Evolutionary conservation across 2,113 vertebrate genomes (phyloP).

Genomic region (Centropus unirufus): DNA sequence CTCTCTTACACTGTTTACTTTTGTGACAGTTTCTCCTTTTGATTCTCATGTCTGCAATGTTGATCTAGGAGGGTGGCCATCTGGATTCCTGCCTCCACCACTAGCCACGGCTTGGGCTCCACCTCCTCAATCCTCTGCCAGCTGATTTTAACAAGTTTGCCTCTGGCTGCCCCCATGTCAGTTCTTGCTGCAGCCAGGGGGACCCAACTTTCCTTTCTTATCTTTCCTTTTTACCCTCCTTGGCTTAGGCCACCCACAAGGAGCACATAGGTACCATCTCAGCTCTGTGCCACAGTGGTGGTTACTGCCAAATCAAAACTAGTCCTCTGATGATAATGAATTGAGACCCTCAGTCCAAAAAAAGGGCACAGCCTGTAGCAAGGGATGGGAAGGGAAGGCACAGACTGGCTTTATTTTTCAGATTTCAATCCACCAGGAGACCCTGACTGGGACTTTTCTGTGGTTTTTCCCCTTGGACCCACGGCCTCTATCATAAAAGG

Average conservation of each 20-base stretch:
- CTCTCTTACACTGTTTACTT: conserved; percentile 39
- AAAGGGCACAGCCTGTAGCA: background rate
- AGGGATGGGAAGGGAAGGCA: background rate
- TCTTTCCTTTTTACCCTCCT: background rate
- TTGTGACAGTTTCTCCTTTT: conserved; percentile 65
- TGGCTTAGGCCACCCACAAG: background rate
- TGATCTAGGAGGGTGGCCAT: conserved; percentile 68
- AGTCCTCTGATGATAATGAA: background rate
- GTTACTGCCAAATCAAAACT: background rate
- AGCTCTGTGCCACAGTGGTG: accelerated
- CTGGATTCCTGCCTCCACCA: conserved; percentile 61
- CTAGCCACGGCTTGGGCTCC: background rate
- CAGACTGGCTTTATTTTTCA: background rate
- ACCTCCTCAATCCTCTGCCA: background rate
- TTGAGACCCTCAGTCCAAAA: background rate
- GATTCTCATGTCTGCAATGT: conserved; percentile 58
- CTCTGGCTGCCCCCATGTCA: accelerated
- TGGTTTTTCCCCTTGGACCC: background rate
- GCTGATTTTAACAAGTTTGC: background rate
- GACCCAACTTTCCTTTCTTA: background rate
- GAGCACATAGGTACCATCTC: accelerated
- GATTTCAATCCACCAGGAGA: background rate
- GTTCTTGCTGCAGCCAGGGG: background rate
- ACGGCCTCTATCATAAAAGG: background rate
- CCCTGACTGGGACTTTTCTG: background rate